These are phyloP conservation scores for Arctopsyche grandis DNA, from an alignment of 1,140 invertebrate species.

Conservation along the genomic window DNA sequence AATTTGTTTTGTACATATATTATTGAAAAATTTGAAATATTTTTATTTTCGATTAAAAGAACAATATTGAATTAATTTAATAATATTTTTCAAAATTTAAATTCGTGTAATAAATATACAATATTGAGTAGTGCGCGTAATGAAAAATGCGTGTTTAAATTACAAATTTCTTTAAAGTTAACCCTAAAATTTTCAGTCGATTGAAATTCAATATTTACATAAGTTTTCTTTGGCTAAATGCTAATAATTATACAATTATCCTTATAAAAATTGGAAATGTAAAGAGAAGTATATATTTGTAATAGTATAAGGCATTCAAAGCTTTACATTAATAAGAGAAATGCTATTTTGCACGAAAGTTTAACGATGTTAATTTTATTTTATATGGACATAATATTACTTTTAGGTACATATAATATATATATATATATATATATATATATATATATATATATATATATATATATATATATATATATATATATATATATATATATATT, in stretches of 20 bases:
- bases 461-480: too few species aligned
- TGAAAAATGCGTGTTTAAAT: conserved; percentile 8
- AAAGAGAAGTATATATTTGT: conserved; percentile 15
- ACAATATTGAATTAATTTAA: too few species aligned
- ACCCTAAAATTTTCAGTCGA: conserved; percentile 28
- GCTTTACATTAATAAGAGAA: conserved; percentile 30
- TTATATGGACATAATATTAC: too few species aligned
- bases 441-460: too few species aligned
- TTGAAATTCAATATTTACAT: conserved; percentile 23
- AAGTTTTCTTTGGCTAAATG: conserved; percentile 7
- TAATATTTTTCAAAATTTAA: too few species aligned
- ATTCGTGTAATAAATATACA: too few species aligned
- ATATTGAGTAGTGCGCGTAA: conserved; percentile 2
- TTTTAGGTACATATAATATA: too few species aligned
- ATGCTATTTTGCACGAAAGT: conserved; percentile 32
- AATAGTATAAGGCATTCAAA: conserved; percentile 35
- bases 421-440: too few species aligned
- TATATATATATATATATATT: too few species aligned
- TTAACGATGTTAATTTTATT: neutral
- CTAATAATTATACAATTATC: conserved; percentile 26
- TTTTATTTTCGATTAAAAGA: too few species aligned
- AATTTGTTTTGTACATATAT: too few species aligned
- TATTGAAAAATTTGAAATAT: too few species aligned
- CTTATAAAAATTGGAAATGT: conserved; percentile 25
- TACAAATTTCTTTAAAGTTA: neutral